phyloP scores from a whole-genome alignment of 2,888 invertebrate genomes.

The Octodonta nipae region DNA sequence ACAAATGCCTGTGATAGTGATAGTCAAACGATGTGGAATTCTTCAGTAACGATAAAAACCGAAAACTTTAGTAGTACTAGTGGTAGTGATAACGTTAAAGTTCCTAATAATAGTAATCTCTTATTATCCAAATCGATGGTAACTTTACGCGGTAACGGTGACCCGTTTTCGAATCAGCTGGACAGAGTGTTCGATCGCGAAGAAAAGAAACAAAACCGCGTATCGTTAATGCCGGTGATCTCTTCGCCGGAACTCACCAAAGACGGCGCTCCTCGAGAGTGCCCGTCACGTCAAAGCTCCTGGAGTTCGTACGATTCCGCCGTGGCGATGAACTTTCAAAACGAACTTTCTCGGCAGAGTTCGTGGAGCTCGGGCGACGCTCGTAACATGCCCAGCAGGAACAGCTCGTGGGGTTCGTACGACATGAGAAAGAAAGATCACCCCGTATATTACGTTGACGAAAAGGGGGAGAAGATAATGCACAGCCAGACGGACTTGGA shows the following conservation, averaged over 20 bases:
- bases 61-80: slow-evolving; percentile 14
- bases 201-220: slow-evolving; percentile 38
- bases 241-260: slow-evolving; percentile 25
- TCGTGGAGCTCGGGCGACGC: slow-evolving; percentile 69
- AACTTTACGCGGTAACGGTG: slow-evolving; percentile 37
- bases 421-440: slow-evolving; percentile 42
- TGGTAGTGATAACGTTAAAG: slow-evolving; percentile 25
- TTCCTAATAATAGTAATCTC: slow-evolving; percentile 21
- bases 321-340: slow-evolving; percentile 48
- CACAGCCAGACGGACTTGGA: slow-evolving; percentile 19
- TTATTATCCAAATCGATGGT: slow-evolving; percentile 7
- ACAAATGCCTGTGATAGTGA: slow-evolving; percentile 14
- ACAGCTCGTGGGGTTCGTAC: slow-evolving; percentile 60
- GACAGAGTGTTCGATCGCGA: slow-evolving; percentile 60
- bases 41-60: slow-evolving; percentile 30
- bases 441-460: slow-evolving; percentile 27
- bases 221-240: slow-evolving; percentile 30
- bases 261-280: slow-evolving; percentile 33
- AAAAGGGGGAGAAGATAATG: slow-evolving; percentile 28
- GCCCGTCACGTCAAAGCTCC: slow-evolving; percentile 57
- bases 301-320: slow-evolving; percentile 70
- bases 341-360: slow-evolving; percentile 58
- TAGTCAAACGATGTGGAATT: slow-evolving; percentile 36
- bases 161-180: slow-evolving; percentile 56
- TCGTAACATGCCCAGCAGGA: slow-evolving; percentile 42